Base-by-base conservation (phyloP, 2,888 invertebrate species). In the Heliothis peltigera region DNA sequence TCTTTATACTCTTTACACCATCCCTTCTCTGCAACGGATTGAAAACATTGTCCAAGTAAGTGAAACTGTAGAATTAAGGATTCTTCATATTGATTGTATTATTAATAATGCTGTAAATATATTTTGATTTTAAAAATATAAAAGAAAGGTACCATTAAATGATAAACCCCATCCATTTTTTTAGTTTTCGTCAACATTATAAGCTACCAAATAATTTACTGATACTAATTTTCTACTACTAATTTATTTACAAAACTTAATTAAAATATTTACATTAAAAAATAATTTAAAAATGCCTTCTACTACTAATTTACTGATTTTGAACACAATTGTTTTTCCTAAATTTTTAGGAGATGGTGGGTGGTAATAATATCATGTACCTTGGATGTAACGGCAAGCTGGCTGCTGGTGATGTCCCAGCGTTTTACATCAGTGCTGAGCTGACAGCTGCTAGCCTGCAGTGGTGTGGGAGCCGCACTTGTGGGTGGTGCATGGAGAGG, bases 381-480 rank as follows among this genome's bases (percentile, higher is more conserved):
- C 54, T 95, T 98, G 68, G 98, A 98, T 86, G 98, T 98, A n/a
- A 97, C 98, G 92, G 98, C 98, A 6, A 97, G 97, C 86, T 98
- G 97, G 89, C 92, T 98, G 69, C 95, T 98, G 68, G 97, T 98
- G 17, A 96, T 97, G 87, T 98, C 98, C 0, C 98, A 98, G 91
- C 82, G 95, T 12, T 95, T 91, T 79, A 95, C 95, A 0, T 95
- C 95, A 1, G 95, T 94, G 46, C 80, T 95, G 68, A 93, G 93
- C 91, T 96, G 97, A 92, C 96, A 98, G 97, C 95, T 98, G 85
- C 92, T 98, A 82, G 97, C 98, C 75, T 98, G 98, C 89, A 97
- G 98, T 70, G 97, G 98, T 5, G 98, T 98, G 60, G 98, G 98
- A 0, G 97, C 97, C 10, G 98, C 98, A 4, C 89, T 98, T 73